Evolutionary conservation across 37 sponge, comb jelly and placozoan genomes (phyloP).

Genomic region (Beroe ovata): DNA sequence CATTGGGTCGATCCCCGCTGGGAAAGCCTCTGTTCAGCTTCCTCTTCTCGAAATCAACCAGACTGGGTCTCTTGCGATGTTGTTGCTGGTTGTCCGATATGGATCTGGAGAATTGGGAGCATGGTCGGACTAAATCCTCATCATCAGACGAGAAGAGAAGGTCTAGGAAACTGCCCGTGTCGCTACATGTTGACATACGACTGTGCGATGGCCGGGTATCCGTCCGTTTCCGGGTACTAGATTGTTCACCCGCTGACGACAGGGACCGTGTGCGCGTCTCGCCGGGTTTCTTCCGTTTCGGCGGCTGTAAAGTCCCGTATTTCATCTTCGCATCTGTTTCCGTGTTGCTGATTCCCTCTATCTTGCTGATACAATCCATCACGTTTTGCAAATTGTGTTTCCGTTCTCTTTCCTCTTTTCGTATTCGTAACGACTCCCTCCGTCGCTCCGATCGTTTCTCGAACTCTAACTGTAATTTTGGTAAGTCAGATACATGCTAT

Average conservation of each 20-base stretch:
- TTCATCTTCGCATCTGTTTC: neutral
- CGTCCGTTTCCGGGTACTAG: conserved; percentile 31
- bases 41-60: conserved; percentile 39
- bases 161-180: conserved; percentile 46
- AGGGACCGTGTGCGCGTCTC: conserved; percentile 9
- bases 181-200: neutral
- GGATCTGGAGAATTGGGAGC: neutral
- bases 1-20: neutral
- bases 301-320: conserved; percentile 25
- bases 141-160: conserved; percentile 61
- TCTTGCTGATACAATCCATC: conserved; percentile 59
- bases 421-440: neutral
- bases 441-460: conserved; percentile 40
- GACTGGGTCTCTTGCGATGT: neutral
- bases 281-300: neutral
- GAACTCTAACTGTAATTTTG: conserved; percentile 20
- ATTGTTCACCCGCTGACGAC: neutral
- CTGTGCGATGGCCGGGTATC: neutral
- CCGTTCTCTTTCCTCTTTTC: conserved; percentile 39
- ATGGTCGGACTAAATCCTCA: neutral
- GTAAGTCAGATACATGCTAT: no score
- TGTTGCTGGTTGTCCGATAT: neutral
- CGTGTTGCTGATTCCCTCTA: conserved; percentile 16
- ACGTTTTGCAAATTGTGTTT: conserved; percentile 8
- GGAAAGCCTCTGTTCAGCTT: conserved; percentile 58